phyloP scores from a whole-genome alignment of 2,797 vertebrate genomes.

The Acrocephalus scirpaceus region DNA sequence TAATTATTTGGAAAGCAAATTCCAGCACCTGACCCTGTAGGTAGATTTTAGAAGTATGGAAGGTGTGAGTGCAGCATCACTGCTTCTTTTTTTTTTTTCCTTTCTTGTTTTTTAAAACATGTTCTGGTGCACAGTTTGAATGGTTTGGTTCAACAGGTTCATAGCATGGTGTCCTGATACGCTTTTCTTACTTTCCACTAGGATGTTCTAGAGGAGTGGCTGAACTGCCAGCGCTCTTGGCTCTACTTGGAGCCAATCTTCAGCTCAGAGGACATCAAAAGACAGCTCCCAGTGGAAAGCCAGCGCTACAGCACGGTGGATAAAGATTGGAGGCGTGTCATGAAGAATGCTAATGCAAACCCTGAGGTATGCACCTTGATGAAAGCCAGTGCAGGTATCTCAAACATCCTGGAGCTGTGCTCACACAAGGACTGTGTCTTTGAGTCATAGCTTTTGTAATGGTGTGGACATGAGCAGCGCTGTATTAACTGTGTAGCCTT shows the following conservation, averaged over 20 bases:
- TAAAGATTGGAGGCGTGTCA: conserved; percentile 85
- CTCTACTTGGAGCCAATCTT: conserved; percentile 94
- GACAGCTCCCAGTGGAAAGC: conserved; percentile 87
- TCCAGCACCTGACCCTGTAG: background rate
- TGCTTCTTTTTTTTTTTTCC: background rate
- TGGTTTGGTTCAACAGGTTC: background rate
- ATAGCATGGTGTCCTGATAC: background rate
- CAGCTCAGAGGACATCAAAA: conserved; percentile 90
- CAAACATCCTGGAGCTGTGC: background rate
- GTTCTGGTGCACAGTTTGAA: background rate
- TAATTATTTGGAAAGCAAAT: background rate
- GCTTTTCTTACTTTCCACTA: conserved; percentile 37
- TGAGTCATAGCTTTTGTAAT: background rate
- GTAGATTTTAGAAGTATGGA: background rate
- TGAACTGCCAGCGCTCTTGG: conserved; percentile 89
- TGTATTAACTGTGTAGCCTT: background rate
- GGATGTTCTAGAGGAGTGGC: conserved; percentile 94
- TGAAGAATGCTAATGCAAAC: conserved; percentile 84
- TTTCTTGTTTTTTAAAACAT: background rate
- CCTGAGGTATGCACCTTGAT: conserved; percentile 73
- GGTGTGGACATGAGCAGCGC: background rate
- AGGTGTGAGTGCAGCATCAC: background rate
- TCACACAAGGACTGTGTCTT: background rate
- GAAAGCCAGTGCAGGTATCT: background rate
- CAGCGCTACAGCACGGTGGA: conserved; percentile 86